Evolutionary conservation across 2,113 vertebrate genomes (phyloP), one percentile per base, ranked within the genome.

Genomic region (Halichoerus grypus): DNA sequence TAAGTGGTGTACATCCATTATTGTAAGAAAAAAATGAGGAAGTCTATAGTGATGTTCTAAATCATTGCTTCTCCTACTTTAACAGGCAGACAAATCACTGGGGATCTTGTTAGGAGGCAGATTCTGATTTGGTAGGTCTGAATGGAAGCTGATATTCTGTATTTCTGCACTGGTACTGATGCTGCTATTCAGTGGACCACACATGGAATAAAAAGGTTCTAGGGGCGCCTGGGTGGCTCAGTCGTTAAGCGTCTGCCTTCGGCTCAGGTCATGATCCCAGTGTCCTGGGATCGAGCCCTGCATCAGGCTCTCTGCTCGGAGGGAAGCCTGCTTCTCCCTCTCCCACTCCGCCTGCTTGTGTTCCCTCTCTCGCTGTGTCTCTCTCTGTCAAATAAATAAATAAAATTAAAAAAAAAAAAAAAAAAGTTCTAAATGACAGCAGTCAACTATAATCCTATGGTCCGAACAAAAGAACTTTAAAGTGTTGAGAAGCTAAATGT

Each of bases 1-100:
- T 51, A 93, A 82, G n/a, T 76, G 83, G 36, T 69, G 51, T 26
- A 53, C 19, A 59, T 51, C 11, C 46, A 63, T 89, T 86, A 57
- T 7, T 53, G 26, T 12, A 65, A 89, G 55, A 51, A 91, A 82
- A 81, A 76, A 89, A 89, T 26, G 14, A 88, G 11, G 39, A 93
- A 72, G 1, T 46, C 74, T 28, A 93, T 18, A 81, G 15, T 63
- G 33, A 67, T 95, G 46, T 63, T 95, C 76, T 97, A 95, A 83
- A 80, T 79, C 24, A 92, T 33, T 84, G 57, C 33, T 86, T 95
- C 83, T 91, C 19, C 16, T 49, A 46, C 12, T 67, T 71, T 28
- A 91, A 49, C 63, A 33, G 7, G 2, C 13, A 79, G 57, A 31
- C 26, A 86, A 77, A 67, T 79, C 57, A 84, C 33, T 65, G n/a